These are phyloP conservation scores for Acomys russatus DNA, from an alignment of 2,797 vertebrate genomes.

Conservation along the genomic window DNA sequence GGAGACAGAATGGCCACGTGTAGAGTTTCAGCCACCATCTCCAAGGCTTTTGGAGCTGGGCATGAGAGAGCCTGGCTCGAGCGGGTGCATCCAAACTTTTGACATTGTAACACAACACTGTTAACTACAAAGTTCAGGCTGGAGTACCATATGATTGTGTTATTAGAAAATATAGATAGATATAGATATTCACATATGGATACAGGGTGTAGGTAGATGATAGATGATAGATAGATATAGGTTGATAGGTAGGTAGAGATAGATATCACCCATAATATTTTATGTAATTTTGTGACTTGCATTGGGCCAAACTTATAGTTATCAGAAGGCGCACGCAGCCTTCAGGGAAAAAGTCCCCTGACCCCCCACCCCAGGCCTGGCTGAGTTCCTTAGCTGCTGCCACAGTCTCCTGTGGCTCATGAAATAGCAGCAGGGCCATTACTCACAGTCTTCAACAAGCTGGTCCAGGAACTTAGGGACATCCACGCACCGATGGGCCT, in stretches of 20 bases:
- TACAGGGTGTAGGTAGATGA: background rate
- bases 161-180: background rate
- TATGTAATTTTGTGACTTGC: background rate
- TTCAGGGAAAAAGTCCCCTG: background rate
- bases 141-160: background rate
- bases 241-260: background rate
- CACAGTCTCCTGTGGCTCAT: background rate
- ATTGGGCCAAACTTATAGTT: background rate
- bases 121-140: background rate
- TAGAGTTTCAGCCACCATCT: background rate
- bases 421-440: background rate
- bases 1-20: background rate
- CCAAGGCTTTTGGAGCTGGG: background rate
- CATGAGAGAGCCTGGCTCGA: background rate
- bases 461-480: background rate
- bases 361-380: background rate
- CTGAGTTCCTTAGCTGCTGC: background rate
- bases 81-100: background rate
- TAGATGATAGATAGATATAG: background rate
- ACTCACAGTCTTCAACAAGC: conserved; percentile 70
- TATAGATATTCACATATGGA: background rate
- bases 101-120: background rate
- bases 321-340: background rate
- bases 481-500: background rate
- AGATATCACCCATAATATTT: background rate